Conservation (phyloP, 2,888 invertebrate species). For the Oxyteleia sp. region DNA sequence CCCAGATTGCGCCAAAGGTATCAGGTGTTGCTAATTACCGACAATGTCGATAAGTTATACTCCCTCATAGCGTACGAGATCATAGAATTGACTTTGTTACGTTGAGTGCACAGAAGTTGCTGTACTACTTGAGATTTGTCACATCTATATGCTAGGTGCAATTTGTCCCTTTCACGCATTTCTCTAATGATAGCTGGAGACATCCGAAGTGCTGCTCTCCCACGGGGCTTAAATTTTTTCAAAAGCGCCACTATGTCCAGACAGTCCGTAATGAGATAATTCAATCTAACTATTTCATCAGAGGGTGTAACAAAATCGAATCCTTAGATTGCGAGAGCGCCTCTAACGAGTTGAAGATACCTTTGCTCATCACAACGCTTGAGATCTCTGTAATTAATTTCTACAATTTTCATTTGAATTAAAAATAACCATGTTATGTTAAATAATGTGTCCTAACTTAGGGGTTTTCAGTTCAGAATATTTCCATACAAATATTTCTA, state of each 20-base stretch:
- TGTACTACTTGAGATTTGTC: neutral
- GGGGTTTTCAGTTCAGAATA: no score
- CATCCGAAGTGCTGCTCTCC: constrained; percentile 21
- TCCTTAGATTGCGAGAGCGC: no score
- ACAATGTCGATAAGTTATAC: neutral
- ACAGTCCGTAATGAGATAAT: neutral
- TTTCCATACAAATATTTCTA: no score
- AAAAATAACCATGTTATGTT: no score
- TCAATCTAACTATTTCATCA: neutral
- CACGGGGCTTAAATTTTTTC: neutral
- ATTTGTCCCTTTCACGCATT: constrained; percentile 16
- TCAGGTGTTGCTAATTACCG: neutral
- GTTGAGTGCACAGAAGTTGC: neutral
- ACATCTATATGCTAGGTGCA: neutral
- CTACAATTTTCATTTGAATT: no score
- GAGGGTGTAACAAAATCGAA: neutral
- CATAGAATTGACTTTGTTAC: constrained; percentile 22
- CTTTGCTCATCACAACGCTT: neutral
- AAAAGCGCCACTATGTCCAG: constrained; percentile 4
- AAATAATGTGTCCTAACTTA: no score
- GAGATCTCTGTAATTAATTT: neutral
- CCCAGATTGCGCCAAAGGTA: constrained; percentile 16
- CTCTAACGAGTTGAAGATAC: neutral
- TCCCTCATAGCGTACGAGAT: neutral
- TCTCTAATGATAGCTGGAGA: neutral